These are phyloP conservation scores for Artibeus lituratus DNA, from an alignment of 2,797 vertebrate genomes.

Conservation along the genomic window DNA sequence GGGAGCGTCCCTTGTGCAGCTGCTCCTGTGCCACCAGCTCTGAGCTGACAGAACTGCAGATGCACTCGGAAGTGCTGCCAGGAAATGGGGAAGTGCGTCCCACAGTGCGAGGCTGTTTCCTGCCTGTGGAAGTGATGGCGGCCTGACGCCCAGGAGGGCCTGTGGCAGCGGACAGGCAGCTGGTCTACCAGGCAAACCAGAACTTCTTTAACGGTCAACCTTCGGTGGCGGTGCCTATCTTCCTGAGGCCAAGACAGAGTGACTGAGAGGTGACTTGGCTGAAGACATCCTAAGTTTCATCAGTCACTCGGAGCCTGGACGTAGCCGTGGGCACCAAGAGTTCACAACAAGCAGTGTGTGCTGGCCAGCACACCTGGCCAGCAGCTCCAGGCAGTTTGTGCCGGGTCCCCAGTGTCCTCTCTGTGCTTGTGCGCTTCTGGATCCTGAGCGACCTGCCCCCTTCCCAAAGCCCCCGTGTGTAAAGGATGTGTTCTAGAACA, in stretches of 20 bases:
- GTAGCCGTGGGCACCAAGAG: accelerated
- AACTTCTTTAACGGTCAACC: not conserved
- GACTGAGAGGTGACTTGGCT: not conserved
- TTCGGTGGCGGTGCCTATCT: not conserved
- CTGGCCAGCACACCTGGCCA: too few relatives aligned
- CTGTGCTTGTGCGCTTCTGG: not conserved
- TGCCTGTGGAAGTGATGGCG: not conserved
- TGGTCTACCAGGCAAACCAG: not conserved
- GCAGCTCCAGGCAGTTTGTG: too few relatives aligned
- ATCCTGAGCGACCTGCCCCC: too few relatives aligned
- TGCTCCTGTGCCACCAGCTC: too few relatives aligned
- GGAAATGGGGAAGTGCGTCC: not conserved
- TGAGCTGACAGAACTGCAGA: too few relatives aligned
- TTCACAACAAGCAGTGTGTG: accelerated
- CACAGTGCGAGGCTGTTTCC: not conserved
- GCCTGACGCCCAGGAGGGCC: not conserved
- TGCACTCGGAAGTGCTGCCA: not conserved
- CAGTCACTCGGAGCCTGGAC: not conserved
- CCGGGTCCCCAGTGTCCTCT: not conserved
- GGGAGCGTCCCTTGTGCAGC: not conserved
- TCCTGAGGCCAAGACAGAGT: not conserved
- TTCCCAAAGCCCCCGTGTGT: not conserved
- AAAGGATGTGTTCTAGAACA: not conserved
- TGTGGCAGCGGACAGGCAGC: not conserved
- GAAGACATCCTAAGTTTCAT: not conserved